Base-by-base conservation (phyloP, 2,113 vertebrate genomes). In the Siniperca knerii region DNA sequence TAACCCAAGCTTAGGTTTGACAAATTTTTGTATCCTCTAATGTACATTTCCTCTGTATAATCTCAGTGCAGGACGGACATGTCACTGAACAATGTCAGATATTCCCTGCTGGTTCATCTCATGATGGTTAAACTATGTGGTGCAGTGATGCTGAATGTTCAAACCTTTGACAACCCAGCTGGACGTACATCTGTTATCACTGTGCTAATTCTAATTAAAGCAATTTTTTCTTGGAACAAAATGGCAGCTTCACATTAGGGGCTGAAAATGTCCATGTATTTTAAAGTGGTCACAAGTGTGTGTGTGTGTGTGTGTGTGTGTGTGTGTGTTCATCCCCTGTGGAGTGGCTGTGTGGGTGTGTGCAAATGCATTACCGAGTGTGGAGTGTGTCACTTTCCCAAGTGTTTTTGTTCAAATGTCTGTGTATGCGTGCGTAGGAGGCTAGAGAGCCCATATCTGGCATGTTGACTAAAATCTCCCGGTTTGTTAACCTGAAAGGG, bases 161-260 rank as follows among this genome's bases (percentile, higher is more conserved):
- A 81, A 83, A 79, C 79, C 88, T 85, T 66, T 72, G 69, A 79
- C 72, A 68, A 68, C 77, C 54, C 74, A 62, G 81, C 79, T 77
- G 83, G 87, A 80, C 55, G 20, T 13, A 74, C 76, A 81, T 74
- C 79, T 83, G 79, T 77, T 79, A 89, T 75, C 73, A 20, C 82
- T 35, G 61, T 18, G 50, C 86, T 90, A 55, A 81, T 87, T 93
- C 81, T 90, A 88, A 91, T 92, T 82, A 87, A 88, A 88, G 88
- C 84, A 72, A 90, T 90, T 85, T 92, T 86, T 79, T 92, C 75
- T 48, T 33, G 75, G 88, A 92, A 91, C 92, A 92, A 90, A 94
- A 86, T 85, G 86, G 77, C 88, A 88, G 82, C 85, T 80, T 61
- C 77, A 74, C 85, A 87, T 86, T 35, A 83, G 62, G 33, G 52